phyloP scores from a whole-genome alignment of 2,113 vertebrate species.

The Gymnarchus niloticus region DNA sequence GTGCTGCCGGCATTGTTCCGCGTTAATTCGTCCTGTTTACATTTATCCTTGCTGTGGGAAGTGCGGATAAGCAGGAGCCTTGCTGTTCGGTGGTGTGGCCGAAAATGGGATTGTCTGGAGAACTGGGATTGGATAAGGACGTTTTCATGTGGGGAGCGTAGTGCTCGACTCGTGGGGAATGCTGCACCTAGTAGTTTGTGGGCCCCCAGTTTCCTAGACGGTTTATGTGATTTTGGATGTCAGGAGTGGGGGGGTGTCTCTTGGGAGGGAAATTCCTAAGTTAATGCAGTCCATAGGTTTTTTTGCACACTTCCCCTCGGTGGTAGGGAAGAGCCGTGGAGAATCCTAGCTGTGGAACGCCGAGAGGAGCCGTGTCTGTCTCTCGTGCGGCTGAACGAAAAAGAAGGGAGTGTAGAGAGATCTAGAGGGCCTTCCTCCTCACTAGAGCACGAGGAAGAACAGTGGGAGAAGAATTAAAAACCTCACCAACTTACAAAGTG shows the following conservation, averaged over 20 bases:
- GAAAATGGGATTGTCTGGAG: not conserved
- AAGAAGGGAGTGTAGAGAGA: not conserved
- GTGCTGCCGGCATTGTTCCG: not conserved
- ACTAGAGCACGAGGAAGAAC: not conserved
- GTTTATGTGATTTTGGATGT: not conserved
- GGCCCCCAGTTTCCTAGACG: not conserved
- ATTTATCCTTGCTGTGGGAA: conserved; percentile 13
- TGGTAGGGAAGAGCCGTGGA: not conserved
- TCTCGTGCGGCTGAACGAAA: not conserved
- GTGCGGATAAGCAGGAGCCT: not conserved
- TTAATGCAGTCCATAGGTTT: not conserved
- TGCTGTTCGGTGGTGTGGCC: not conserved
- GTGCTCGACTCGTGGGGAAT: no score
- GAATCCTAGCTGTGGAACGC: not conserved
- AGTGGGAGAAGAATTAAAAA: not conserved
- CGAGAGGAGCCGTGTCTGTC: not conserved
- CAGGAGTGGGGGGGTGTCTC: not conserved
- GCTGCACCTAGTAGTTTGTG: not conserved
- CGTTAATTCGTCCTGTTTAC: not conserved
- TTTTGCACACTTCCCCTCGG: not conserved
- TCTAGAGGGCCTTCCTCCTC: not conserved
- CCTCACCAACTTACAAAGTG: not conserved
- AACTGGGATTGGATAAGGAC: not conserved
- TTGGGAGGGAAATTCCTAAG: not conserved
- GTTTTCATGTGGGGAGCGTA: not conserved